A percentile compares a stretch with the other conserved stretches of the same genome.
Conservation (phyloP, 2,113 vertebrate genomes). For the Cinclus mexicanus region DNA sequence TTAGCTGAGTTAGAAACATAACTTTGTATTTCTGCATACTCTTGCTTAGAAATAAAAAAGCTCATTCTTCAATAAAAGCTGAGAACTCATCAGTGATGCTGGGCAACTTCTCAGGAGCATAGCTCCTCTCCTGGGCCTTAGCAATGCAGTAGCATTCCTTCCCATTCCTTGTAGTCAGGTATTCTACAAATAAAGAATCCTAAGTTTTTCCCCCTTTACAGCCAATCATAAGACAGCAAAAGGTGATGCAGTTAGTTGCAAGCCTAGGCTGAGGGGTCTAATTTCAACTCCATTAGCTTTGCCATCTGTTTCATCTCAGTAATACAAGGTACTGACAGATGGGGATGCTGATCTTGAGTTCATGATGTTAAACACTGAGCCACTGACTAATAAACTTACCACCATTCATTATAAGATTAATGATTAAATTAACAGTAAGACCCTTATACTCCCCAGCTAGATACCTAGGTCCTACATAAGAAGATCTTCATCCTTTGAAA, state of each 20-base stretch:
- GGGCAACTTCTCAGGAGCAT: neutral
- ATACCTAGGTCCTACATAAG: neutral
- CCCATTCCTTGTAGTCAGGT: neutral
- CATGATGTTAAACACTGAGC: neutral
- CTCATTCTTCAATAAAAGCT: neutral
- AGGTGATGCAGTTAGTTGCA: neutral
- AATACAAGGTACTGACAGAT: conserved; percentile 6
- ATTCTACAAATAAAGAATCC: neutral
- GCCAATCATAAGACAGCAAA: neutral
- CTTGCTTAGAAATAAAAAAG: neutral
- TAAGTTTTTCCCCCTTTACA: neutral
- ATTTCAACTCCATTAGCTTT: conserved; percentile 29
- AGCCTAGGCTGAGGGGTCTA: neutral
- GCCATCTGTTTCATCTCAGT: conserved; percentile 22
- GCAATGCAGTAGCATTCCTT: neutral
- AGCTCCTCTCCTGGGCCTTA: neutral
- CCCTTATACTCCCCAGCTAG: neutral
- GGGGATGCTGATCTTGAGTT: neutral
- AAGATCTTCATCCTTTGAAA: neutral
- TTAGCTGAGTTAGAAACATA: neutral
- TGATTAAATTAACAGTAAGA: neutral
- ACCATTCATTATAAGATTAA: neutral
- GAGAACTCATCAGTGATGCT: neutral
- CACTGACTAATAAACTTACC: neutral
- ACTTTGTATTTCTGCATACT: neutral